Evolutionary conservation across 2,888 invertebrate species (phyloP).

Genomic region (Oscheius sp.): DNA sequence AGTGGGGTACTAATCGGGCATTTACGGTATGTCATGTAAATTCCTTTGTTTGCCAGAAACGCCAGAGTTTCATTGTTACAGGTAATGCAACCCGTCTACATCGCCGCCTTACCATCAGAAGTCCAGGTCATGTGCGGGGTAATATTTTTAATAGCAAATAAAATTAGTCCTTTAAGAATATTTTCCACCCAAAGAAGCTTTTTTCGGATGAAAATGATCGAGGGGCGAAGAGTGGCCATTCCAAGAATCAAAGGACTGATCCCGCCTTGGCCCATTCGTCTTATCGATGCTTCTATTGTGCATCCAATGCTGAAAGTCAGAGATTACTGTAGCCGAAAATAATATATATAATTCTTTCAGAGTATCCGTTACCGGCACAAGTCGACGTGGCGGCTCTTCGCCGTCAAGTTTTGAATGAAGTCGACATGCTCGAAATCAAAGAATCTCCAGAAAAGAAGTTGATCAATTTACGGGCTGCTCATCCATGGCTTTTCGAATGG

Average conservation of each 20-base stretch:
- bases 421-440: conserved; percentile 61
- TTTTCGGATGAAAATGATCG: conserved; percentile 33
- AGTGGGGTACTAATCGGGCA: too few relatives aligned
- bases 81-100: conserved; percentile 43
- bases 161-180: conserved; percentile 33
- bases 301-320: conserved; percentile 40
- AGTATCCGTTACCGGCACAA: conserved; percentile 26
- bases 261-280: conserved; percentile 48
- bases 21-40: too few relatives aligned
- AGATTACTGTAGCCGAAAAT: not conserved
- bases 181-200: conserved; percentile 26
- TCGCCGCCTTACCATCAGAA: conserved; percentile 54
- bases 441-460: conserved; percentile 58
- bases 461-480: conserved; percentile 51
- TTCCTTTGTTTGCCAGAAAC: too few relatives aligned
- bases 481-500: conserved; percentile 59
- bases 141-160: not conserved
- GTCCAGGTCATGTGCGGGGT: conserved; percentile 57
- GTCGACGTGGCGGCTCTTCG: conserved; percentile 44
- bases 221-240: conserved; percentile 52
- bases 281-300: conserved; percentile 56
- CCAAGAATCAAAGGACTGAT: conserved; percentile 36
- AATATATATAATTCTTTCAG: conserved; percentile 5
- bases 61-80: too few relatives aligned
- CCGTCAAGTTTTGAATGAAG: conserved; percentile 52